Conservation (phyloP, 2,888 invertebrate species). For the Latheticus oryzae region DNA sequence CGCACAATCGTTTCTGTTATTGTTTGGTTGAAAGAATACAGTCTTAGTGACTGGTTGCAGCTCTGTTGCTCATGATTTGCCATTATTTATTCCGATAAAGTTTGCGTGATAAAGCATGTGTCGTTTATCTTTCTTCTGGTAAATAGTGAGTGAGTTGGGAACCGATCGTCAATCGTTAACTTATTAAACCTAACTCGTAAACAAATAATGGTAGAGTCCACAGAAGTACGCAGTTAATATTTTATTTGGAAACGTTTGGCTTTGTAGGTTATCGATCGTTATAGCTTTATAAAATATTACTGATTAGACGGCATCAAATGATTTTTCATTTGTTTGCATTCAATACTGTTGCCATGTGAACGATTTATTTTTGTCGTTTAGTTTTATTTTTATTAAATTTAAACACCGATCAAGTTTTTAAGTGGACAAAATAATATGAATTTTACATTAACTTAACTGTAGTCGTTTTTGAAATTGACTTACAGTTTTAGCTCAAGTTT, state of each 20-base stretch:
- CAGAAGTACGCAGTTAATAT: conserved; percentile 19
- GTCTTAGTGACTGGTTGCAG: too few relatives aligned
- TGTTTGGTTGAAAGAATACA: too few relatives aligned
- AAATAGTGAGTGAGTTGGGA: conserved; percentile 16
- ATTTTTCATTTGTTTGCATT: conserved; percentile 39
- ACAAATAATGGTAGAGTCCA: conserved; percentile 33
- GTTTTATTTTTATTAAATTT: background rate
- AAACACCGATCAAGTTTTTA: conserved; percentile 21
- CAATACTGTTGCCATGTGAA: conserved; percentile 22
- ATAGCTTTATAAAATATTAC: conserved; percentile 41
- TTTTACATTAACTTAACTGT: conserved; percentile 16
- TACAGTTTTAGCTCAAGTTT: conserved; percentile 30
- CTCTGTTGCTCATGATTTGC: too few relatives aligned
- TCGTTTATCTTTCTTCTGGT: conserved; percentile 25
- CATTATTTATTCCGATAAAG: too few relatives aligned
- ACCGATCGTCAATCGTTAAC: conserved; percentile 19
- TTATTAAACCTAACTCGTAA: conserved; percentile 31
- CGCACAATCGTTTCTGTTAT: too few relatives aligned
- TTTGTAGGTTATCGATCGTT: conserved; percentile 38
- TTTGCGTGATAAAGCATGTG: too few relatives aligned
- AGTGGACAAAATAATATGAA: conserved; percentile 27
- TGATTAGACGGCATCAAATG: conserved; percentile 33
- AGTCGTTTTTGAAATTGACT: conserved; percentile 25
- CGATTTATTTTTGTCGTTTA: conserved; percentile 14
- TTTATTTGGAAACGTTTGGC: conserved; percentile 24